Conservation (phyloP, 2,113 vertebrate species). For the Daphoenositta chrysoptera region DNA sequence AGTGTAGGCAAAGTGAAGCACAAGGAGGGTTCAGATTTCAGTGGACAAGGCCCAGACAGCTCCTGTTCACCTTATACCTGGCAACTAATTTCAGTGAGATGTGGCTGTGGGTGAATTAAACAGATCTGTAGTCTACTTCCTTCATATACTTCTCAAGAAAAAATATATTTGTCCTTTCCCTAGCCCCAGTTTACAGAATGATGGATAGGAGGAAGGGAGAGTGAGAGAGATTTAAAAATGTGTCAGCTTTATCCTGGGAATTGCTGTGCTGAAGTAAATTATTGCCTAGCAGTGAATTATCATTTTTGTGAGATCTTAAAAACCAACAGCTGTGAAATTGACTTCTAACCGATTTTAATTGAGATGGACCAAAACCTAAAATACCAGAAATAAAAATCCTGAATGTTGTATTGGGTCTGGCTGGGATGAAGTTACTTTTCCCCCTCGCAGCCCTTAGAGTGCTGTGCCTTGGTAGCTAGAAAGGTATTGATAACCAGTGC, state of each 20-base stretch:
- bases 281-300: constrained; percentile 62
- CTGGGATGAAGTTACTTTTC: background rate
- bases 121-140: background rate
- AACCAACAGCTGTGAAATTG: constrained; percentile 78
- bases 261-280: constrained; percentile 25
- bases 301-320: constrained; percentile 72
- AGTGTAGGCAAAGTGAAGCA: background rate
- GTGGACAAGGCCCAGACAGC: background rate
- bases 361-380: constrained; percentile 58
- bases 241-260: background rate
- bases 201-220: background rate
- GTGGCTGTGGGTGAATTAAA: background rate
- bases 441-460: background rate
- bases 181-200: background rate
- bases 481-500: background rate
- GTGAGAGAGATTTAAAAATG: constrained; percentile 25
- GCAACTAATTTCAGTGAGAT: background rate
- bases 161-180: background rate
- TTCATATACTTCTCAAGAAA: background rate
- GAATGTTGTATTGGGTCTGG: background rate
- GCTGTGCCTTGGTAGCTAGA: background rate
- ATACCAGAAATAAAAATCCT: constrained; percentile 61
- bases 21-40: background rate
- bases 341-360: constrained; percentile 76
- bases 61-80: background rate